Conservation (phyloP, 2,888 invertebrate genomes). For the Drosophila robusta region DNA sequence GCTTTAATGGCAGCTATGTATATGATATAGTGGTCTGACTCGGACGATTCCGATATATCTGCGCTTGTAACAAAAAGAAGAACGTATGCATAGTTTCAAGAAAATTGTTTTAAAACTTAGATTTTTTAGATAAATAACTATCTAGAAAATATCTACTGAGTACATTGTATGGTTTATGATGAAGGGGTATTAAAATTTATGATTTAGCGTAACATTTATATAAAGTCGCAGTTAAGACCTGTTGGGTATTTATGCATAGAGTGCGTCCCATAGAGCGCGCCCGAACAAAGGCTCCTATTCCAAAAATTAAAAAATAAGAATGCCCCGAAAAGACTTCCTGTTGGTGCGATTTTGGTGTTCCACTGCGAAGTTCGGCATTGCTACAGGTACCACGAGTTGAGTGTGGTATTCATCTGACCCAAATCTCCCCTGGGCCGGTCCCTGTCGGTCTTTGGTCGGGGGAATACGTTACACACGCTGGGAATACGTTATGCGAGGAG, state of each 20-base stretch:
- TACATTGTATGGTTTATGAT: neutral
- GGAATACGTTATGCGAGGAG: constrained; percentile 34
- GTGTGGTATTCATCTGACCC: constrained; percentile 40
- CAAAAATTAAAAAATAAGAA: constrained; percentile 47
- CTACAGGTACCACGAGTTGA: constrained; percentile 54
- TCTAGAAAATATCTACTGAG: no score
- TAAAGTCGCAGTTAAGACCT: constrained; percentile 12
- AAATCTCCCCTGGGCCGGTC: constrained; percentile 47
- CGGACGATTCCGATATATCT: no score
- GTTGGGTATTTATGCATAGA: constrained; percentile 7
- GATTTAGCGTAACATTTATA: constrained; percentile 14
- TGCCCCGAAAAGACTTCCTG: constrained; percentile 61
- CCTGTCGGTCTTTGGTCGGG: neutral
- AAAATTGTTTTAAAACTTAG: no score
- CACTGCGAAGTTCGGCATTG: constrained; percentile 49
- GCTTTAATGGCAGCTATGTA: no score
- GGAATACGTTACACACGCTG: constrained; percentile 62
- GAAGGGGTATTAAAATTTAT: neutral
- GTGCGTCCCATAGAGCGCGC: neutral
- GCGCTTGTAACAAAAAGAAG: no score
- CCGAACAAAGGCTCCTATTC: constrained; percentile 36
- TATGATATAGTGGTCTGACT: no score
- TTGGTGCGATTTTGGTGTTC: constrained; percentile 43
- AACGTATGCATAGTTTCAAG: no score
- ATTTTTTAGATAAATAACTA: no score